Base-by-base conservation (phyloP, 2,797 vertebrate species). In the Ispidina picta region DNA sequence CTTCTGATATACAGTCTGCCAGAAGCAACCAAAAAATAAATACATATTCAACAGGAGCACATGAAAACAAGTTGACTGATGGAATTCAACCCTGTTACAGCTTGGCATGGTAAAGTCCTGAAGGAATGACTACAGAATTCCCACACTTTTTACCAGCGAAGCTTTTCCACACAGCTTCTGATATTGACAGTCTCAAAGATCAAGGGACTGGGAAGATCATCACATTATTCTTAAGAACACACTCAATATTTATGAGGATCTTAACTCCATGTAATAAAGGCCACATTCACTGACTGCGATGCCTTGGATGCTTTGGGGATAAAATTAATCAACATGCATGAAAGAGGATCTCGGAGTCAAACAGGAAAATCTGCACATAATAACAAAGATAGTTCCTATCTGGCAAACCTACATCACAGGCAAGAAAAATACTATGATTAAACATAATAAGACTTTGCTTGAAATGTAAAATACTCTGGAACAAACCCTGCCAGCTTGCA, bases 271-370 rank as follows among this genome's bases (percentile, higher is more conserved):
- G 49, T 77, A 94, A 92, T 95, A 93, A 94, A 91, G 59, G 77
- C 74, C 78, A 81, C 46, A 88, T 78, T 91, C 73, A 72, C 63
- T 41, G 48, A 26, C 72, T 86, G 37, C 3, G 39, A 74, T 65
- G 59, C 71, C 78, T 52, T 80, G 66, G 62, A 90, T 90, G 75
- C 81, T 93, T 71, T 92, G 65, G 86, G 77, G 64, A 87, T 79
- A 83, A 92, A 89, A 93, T 95, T 93, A 92, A 95, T 92, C 91
- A 95, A 92, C 77, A 64, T 62, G 65, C 51, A 92, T 77, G 86
- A 91, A 92, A 92, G 89, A 88, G 28, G 35, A 95, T 82, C 89
- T 86, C 13, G 1, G 55, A 95, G 89, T 76, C 86, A 83, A 94
- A 89, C 86, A 94, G 88, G 92, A 94, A 92, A 95, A 91, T 88